Evolutionary conservation across 53 echinoderm and acorn worm genomes (phyloP).

Genomic region (Patiria pectinifera): DNA sequence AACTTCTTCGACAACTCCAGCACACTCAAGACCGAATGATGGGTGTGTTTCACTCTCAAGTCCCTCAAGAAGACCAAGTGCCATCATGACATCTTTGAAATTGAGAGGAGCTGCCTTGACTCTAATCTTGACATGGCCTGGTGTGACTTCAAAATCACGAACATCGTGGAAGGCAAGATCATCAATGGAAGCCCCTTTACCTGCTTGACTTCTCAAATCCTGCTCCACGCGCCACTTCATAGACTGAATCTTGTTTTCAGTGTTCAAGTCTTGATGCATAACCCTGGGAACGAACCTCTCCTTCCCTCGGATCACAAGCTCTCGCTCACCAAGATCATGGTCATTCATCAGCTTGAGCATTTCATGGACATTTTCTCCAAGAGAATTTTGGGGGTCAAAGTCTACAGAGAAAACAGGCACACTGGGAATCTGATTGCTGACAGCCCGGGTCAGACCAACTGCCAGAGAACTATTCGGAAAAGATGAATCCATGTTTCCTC

Average conservation of each 20-base stretch:
- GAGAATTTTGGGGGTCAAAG: conserved; percentile 35
- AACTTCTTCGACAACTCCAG: conserved; percentile 80
- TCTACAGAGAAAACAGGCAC: conserved; percentile 54
- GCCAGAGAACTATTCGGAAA: conserved; percentile 14
- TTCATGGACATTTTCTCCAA: conserved; percentile 42
- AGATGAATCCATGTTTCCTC: conserved; percentile 38
- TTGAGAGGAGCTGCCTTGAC: neutral
- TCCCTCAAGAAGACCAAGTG: no score
- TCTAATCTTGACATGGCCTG: conserved; percentile 55
- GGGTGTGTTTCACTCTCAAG: no score
- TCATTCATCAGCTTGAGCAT: conserved; percentile 52
- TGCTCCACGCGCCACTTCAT: conserved; percentile 53
- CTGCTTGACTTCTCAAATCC: conserved; percentile 42
- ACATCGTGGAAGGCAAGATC: conserved; percentile 56
- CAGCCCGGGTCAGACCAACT: conserved; percentile 61
- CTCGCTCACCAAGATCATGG: conserved; percentile 21
- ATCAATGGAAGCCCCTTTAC: neutral
- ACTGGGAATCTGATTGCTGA: conserved; percentile 49
- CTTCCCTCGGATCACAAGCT: conserved; percentile 30
- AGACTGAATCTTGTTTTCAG: conserved; percentile 5
- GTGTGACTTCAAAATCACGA: conserved; percentile 34
- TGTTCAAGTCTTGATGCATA: conserved; percentile 47
- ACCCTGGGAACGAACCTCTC: conserved; percentile 46
- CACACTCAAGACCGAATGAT: conserved; percentile 77
- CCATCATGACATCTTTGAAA: no score